Base-by-base conservation (phyloP, 2,888 invertebrate species). In the Eudasyphora cyanicolor region DNA sequence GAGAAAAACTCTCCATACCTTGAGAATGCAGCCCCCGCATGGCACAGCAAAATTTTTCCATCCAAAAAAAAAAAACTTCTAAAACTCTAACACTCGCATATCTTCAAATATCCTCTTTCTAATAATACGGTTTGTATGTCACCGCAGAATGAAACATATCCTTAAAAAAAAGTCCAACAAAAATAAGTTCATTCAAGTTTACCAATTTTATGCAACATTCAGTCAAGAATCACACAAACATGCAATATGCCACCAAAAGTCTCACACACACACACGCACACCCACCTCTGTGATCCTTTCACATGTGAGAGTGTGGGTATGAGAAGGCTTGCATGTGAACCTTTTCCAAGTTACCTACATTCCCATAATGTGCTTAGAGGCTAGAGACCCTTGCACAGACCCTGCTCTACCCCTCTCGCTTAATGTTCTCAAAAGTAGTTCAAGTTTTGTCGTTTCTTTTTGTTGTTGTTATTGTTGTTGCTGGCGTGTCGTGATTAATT, bases 341-440 rank as follows among this genome's bases (percentile, higher is more conserved):
- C 10, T 7, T 60, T 10, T 14, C 60, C 14, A 10, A 29, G 60
- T 62, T 29, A 8, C 32, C 19, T 64, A 19, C 35, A 35, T 32
- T 21, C 10, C 19, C 3, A 64, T 64, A 38, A 14, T 21, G 19
- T 7, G 64, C 8, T 38, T n/a, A n/a, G 38, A 14, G 8, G 10
- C 2, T 38, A 38, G 38, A 8, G 5, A 8, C 10, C 3, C 6
- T 38, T 12, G 24, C 2, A 27, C 27, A 27, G 57, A n/a, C n/a
- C n/a, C n/a, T n/a, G n/a, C n/a, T n/a, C n/a, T n/a, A n/a, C n/a
- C n/a, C n/a, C n/a, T n/a, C n/a, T n/a, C n/a, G n/a, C n/a, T n/a
- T n/a, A n/a, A n/a, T n/a, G n/a, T n/a, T 57, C 24, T 4, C 24
- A 67, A 84, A 84, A 84, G 78, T 84, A 84, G 84, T 84, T 84